Evolutionary conservation across 1,140 invertebrate species (phyloP).

Genomic region (Magallana ariakensis): DNA sequence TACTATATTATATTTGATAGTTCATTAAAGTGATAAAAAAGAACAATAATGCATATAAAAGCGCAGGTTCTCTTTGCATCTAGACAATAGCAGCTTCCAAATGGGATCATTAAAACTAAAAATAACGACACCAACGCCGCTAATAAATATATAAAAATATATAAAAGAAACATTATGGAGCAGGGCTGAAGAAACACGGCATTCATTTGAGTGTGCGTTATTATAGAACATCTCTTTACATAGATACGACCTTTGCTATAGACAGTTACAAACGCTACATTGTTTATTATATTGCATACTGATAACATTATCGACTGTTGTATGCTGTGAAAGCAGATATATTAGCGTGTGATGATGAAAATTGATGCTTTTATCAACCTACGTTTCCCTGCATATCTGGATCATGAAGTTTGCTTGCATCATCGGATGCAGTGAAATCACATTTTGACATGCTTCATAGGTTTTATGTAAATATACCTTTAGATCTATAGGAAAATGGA

Average conservation of each 20-base stretch:
- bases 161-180: not conserved
- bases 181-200: not conserved
- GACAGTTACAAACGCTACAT: not conserved
- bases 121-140: too few species aligned
- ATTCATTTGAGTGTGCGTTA: not conserved
- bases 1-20: too few species aligned
- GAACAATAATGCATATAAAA: too few species aligned
- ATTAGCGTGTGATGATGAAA: conserved; percentile 31
- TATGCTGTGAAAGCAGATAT: conserved; percentile 22
- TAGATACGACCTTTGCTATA: not conserved
- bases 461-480: not conserved
- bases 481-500: not conserved
- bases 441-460: not conserved
- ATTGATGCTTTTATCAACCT: not conserved
- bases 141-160: too few species aligned
- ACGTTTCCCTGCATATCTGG: not conserved
- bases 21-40: too few species aligned
- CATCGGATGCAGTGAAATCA: not conserved
- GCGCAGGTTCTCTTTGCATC: too few species aligned
- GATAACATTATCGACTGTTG: conserved; percentile 14
- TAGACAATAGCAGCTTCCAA: too few species aligned
- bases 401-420: conserved; percentile 9
- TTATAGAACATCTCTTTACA: not conserved
- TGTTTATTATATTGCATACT: not conserved
- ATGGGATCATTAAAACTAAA: too few species aligned